phyloP scores from a whole-genome alignment of 1,140 invertebrate genomes.

The Listronotus bonariensis region DNA sequence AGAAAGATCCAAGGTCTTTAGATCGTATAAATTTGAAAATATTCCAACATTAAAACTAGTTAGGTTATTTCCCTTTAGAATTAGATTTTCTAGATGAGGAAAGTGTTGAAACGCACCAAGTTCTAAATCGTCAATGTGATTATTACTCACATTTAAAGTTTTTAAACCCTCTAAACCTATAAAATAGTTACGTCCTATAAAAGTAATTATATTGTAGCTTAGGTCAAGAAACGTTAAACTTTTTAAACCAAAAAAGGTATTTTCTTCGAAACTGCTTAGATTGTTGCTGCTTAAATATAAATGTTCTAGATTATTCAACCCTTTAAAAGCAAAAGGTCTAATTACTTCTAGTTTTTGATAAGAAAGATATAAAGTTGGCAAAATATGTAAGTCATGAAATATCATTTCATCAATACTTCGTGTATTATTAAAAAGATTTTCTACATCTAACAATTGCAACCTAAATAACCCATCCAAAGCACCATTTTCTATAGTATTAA shows the following conservation, averaged over 20 bases:
- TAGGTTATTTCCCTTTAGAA: slow-evolving; percentile 7
- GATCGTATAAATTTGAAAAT: slow-evolving; percentile 18
- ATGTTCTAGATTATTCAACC: neutral
- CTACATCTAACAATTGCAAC: neutral
- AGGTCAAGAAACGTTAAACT: slow-evolving; percentile 9
- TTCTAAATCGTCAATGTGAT: slow-evolving; percentile 14
- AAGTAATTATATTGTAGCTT: slow-evolving; percentile 14
- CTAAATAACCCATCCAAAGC: slow-evolving; percentile 20
- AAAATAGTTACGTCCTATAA: slow-evolving; percentile 4
- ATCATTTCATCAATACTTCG: neutral
- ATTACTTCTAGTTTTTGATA: neutral
- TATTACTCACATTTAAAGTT: slow-evolving; percentile 11
- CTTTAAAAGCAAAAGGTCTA: slow-evolving; percentile 12
- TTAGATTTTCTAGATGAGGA: slow-evolving; percentile 3
- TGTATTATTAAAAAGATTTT: slow-evolving; percentile 2
- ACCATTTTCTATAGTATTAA: neutral
- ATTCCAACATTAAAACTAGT: slow-evolving; percentile 18
- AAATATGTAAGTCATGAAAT: slow-evolving; percentile 6
- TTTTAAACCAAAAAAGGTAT: slow-evolving; percentile 9
- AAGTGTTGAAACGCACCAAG: slow-evolving; percentile 23
- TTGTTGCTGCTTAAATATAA: slow-evolving; percentile 14
- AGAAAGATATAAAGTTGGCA: slow-evolving; percentile 13
- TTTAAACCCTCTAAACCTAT: slow-evolving; percentile 11
- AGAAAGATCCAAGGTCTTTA: slow-evolving; percentile 13
- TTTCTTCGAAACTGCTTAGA: neutral